phyloP scores from a whole-genome alignment of 2,888 invertebrate species.

The Spodoptera exigua region DNA sequence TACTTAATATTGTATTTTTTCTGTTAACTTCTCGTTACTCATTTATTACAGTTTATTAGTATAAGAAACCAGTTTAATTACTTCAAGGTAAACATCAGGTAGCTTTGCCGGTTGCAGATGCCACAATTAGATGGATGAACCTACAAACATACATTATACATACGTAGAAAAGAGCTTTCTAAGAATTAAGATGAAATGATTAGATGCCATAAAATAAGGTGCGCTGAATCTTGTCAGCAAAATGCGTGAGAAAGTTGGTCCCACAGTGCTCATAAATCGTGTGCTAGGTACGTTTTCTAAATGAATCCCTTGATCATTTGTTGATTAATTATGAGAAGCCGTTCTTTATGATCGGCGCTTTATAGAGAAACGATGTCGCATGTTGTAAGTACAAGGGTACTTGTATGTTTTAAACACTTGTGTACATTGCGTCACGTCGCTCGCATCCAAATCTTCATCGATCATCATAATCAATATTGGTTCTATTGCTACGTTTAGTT shows the following conservation, averaged over 20 bases:
- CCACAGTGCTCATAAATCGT: conserved; percentile 76
- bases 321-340: conserved; percentile 84
- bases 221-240: conserved; percentile 72
- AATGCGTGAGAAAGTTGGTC: conserved; percentile 81
- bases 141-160: conserved; percentile 49
- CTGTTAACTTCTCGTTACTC: too few relatives aligned
- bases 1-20: too few relatives aligned
- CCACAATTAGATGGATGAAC: conserved; percentile 40
- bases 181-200: conserved; percentile 59
- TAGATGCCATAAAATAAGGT: conserved; percentile 69
- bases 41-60: not conserved
- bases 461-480: conserved; percentile 81
- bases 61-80: conserved; percentile 26
- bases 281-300: conserved; percentile 73
- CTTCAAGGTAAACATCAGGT: conserved; percentile 30
- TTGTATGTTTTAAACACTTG: conserved; percentile 63
- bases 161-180: conserved; percentile 54
- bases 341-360: conserved; percentile 69
- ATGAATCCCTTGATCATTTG: conserved; percentile 82
- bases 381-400: conserved; percentile 59
- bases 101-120: conserved; percentile 22
- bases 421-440: conserved; percentile 66
- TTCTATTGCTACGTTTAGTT: conserved; percentile 79
- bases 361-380: conserved; percentile 68
- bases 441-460: conserved; percentile 68